These are phyloP conservation scores for Drosophila fulvimacula DNA, from an alignment of 2,888 invertebrate species.

Conservation along the genomic window DNA sequence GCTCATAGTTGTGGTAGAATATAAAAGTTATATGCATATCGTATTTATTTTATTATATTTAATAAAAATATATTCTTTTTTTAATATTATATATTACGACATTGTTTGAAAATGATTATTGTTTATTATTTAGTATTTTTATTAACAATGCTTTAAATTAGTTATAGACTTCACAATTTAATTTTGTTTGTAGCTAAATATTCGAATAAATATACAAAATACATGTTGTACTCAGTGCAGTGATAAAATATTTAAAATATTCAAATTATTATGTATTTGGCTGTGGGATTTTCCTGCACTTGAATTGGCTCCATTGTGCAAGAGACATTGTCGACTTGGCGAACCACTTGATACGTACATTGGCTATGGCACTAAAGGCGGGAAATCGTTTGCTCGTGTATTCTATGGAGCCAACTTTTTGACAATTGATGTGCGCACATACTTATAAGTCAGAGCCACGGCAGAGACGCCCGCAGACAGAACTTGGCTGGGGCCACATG, in stretches of 20 bases:
- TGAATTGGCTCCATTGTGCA: slow-evolving; percentile 20
- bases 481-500: slow-evolving; percentile 41
- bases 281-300: background rate
- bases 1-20: no score
- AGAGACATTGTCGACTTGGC: slow-evolving; percentile 22
- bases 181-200: background rate
- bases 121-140: no score
- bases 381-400: slow-evolving; percentile 56
- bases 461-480: slow-evolving; percentile 40
- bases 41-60: no score
- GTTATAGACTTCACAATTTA: background rate
- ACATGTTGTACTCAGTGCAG: background rate
- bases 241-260: background rate
- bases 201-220: no score
- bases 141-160: no score
- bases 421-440: slow-evolving; percentile 74
- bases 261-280: background rate
- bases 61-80: no score
- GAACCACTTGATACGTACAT: slow-evolving; percentile 45
- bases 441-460: slow-evolving; percentile 55
- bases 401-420: slow-evolving; percentile 60
- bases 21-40: no score
- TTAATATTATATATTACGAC: no score
- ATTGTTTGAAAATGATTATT: no score
- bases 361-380: slow-evolving; percentile 56